phyloP scores from a whole-genome alignment of 2,797 vertebrate genomes.

The Protonibea diacanthus region DNA sequence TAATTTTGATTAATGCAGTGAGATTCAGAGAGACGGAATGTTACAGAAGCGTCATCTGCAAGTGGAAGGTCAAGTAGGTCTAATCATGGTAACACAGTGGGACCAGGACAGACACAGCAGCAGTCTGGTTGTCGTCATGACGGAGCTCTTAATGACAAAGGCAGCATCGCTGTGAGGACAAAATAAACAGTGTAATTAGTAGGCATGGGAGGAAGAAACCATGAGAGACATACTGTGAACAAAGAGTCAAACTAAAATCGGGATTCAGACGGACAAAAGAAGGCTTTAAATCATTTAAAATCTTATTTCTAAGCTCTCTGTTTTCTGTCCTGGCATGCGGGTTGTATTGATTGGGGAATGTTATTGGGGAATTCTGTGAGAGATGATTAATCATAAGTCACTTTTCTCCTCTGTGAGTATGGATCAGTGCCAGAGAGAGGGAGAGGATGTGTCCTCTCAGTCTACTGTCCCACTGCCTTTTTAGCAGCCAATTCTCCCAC shows the following conservation, averaged over 20 bases:
- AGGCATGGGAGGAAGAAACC: conserved; percentile 1
- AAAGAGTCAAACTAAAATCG: conserved; percentile 39
- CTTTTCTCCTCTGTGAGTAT: conserved; percentile 52
- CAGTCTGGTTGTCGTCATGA: conserved; percentile 22
- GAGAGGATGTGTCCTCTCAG: conserved; percentile 42
- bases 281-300: conserved; percentile 43
- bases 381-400: conserved; percentile 74
- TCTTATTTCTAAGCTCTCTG: conserved; percentile 30
- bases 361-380: conserved; percentile 54
- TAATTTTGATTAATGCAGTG: conserved; percentile 46
- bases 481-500: conserved; percentile 53
- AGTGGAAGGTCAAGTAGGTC: conserved; percentile 72
- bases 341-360: conserved; percentile 60
- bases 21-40: conserved; percentile 52
- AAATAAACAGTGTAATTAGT: conserved; percentile 48
- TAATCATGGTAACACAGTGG: conserved; percentile 56
- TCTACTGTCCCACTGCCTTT: conserved; percentile 57
- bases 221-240: conserved; percentile 18
- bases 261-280: conserved; percentile 26
- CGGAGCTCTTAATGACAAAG: conserved; percentile 39
- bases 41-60: conserved; percentile 57
- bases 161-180: conserved; percentile 28
- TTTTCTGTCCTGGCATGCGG: conserved; percentile 46
- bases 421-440: conserved; percentile 56
- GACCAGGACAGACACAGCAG: conserved; percentile 37